phyloP scores from a whole-genome alignment of 1,140 invertebrate species.

The Bombus picipes region DNA sequence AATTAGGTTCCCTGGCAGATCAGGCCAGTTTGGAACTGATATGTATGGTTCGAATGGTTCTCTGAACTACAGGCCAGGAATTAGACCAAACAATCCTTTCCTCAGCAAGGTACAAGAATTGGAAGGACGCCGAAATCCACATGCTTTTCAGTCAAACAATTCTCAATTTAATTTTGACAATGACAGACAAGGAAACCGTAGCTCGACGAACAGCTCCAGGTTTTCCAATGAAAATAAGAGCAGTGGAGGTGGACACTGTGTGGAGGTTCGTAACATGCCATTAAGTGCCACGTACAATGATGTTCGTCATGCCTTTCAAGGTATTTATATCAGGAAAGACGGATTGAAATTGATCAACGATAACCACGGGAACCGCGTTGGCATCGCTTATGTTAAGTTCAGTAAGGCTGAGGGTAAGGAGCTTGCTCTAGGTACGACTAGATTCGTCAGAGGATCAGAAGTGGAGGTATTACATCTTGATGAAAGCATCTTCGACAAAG shows the following conservation, averaged over 20 bases:
- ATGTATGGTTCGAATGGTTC: conserved; percentile 55
- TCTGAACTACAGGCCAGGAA: conserved; percentile 62
- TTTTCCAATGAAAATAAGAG: conserved; percentile 58
- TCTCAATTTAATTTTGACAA: conserved; percentile 56
- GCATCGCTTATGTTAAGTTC: conserved; percentile 92
- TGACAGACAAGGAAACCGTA: conserved; percentile 62
- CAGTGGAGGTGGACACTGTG: conserved; percentile 82
- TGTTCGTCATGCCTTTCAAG: conserved; percentile 90
- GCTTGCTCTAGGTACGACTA: conserved; percentile 85
- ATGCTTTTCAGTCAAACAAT: conserved; percentile 83
- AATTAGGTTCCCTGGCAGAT: conserved; percentile 67
- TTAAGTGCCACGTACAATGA: conserved; percentile 89
- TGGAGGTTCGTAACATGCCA: conserved; percentile 88
- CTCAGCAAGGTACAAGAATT: conserved; percentile 82
- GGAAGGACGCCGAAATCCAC: conserved; percentile 84
- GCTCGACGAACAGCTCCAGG: conserved; percentile 53
- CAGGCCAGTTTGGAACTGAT: conserved; percentile 62
- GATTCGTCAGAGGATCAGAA: conserved; percentile 83
- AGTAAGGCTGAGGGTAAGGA: conserved; percentile 86
- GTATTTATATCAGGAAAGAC: conserved; percentile 90
- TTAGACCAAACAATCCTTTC: conserved; percentile 67
- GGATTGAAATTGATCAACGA: conserved; percentile 94
- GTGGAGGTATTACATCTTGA: conserved; percentile 85
- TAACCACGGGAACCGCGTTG: conserved; percentile 89
- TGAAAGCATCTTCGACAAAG: conserved; percentile 86